Evolutionary conservation across 2,888 invertebrate genomes (phyloP).

Genomic region (Dioctria linearis): DNA sequence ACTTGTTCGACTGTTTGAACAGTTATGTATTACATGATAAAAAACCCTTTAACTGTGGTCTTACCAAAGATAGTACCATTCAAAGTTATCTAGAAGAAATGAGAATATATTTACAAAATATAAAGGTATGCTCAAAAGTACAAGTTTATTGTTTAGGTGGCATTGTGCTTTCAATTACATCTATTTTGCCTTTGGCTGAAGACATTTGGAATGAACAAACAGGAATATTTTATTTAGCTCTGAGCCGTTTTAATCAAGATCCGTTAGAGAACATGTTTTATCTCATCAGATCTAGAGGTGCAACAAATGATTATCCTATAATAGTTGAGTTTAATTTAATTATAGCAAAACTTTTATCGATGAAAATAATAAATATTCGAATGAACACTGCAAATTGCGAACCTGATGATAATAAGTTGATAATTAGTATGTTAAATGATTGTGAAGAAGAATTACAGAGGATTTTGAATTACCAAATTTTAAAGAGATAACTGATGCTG

Average conservation of each 20-base stretch:
- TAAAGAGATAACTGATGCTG: too few species aligned
- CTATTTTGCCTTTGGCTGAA: conserved; percentile 22
- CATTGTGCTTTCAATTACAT: conserved; percentile 39
- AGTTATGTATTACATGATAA: too few species aligned
- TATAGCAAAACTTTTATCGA: background rate
- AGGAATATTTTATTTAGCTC: conserved; percentile 35
- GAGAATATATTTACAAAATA: too few species aligned
- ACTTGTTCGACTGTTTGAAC: too few species aligned
- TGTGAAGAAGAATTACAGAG: too few species aligned
- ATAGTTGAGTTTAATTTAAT: background rate
- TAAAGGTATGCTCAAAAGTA: too few species aligned
- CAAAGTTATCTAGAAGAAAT: too few species aligned
- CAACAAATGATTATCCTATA: background rate
- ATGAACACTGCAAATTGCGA: background rate
- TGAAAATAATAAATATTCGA: background rate
- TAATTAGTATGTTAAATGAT: too few species aligned
- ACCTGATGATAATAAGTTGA: conserved; percentile 8
- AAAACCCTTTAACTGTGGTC: too few species aligned
- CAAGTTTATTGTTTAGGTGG: too few species aligned
- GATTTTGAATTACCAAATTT: too few species aligned
- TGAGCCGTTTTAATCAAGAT: conserved; percentile 42
- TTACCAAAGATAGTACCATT: too few species aligned
- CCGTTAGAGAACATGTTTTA: conserved; percentile 45
- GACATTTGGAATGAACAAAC: conserved; percentile 31
- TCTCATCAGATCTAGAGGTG: conserved; percentile 43